phyloP scores from a whole-genome alignment of 2,113 vertebrate genomes.

The Bombycilla garrulus region DNA sequence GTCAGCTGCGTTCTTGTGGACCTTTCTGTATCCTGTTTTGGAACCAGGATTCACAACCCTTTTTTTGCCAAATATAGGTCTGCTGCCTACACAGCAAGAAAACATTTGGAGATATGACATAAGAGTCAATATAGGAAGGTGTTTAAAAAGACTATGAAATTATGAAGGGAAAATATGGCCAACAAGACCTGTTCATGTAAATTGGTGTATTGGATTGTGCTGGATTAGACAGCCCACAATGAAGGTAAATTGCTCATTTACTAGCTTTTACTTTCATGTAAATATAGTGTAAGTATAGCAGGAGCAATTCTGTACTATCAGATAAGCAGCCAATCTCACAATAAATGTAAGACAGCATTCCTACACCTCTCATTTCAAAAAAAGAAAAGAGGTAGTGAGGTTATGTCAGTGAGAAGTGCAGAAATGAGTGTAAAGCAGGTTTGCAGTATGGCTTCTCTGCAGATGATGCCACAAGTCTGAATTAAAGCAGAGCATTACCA shows the following conservation, averaged over 20 bases:
- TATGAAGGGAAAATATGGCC: neutral
- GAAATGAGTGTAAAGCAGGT: neutral
- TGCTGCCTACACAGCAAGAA: neutral
- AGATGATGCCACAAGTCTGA: neutral
- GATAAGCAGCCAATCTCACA: neutral
- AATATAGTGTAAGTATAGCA: neutral
- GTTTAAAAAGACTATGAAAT: neutral
- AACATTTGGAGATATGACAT: constrained; percentile 22
- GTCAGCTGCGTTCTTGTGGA: neutral
- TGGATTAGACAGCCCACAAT: neutral
- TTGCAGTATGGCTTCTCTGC: neutral
- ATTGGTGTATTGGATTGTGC: neutral
- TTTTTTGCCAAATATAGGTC: constrained; percentile 24
- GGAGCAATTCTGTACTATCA: neutral
- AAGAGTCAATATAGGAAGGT: neutral
- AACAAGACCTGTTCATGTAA: neutral
- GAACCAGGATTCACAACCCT: constrained; percentile 11
- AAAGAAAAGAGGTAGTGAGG: neutral
- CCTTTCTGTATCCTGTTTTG: neutral
- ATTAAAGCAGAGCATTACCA: neutral
- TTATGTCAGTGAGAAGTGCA: neutral
- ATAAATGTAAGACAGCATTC: neutral
- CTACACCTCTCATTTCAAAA: neutral
- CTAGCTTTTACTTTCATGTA: neutral
- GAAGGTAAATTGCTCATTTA: neutral